Base-by-base conservation (phyloP, 2,888 invertebrate genomes). In the Parelbella ahira region DNA sequence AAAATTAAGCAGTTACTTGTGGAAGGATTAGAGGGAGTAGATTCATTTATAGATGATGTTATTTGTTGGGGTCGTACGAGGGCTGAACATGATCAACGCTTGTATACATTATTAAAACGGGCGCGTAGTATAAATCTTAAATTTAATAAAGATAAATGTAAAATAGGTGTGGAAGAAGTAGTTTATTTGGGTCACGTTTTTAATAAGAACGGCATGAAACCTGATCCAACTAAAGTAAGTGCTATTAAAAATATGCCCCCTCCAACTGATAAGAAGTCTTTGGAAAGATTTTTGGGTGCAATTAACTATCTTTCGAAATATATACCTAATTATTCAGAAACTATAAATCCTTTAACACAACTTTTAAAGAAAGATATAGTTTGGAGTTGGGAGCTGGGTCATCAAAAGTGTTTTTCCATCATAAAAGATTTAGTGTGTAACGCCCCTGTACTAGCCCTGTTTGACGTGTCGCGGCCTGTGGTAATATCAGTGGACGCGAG, bases 111-210 rank as follows among this genome's bases (percentile, higher is more conserved):
- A 11, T 36, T 54, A 13, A 21, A 48, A 7, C 36, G 46, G 19
- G 50, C 50, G 1, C 4, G 37, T 39, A 8, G 8, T 3, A 23
- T 23, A 8, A 23, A 23, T 34, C 15, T 56, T 24, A 53, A 54
- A 38, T 55, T 58, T 38, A 53, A 52, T 12, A 45, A 39, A 18
- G 19, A 34, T 4, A 45, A 38, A 18, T 38, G 44, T 34, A 28
- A 24, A 11, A 12, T 38, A 8, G 6, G 33, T 10, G 34, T 49
- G 0, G 6, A 13, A 2, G 49, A 56, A 27, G 46, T 56, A 1
- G 46, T 13, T 1, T 53, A 51, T 24, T 30, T 54, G 8, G 54
- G 51, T 8, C 54, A 54, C 11, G 28, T 47, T 11, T 54, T 56
- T 29, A 30, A 36, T 32, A 25, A 9, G 23, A 37, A 48, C 5